Percentiles rank a stretch among this genome's conserved stretches.
These are phyloP conservation scores for Morpho helenor DNA, from an alignment of 2,888 invertebrate genomes.

Conservation along the genomic window DNA sequence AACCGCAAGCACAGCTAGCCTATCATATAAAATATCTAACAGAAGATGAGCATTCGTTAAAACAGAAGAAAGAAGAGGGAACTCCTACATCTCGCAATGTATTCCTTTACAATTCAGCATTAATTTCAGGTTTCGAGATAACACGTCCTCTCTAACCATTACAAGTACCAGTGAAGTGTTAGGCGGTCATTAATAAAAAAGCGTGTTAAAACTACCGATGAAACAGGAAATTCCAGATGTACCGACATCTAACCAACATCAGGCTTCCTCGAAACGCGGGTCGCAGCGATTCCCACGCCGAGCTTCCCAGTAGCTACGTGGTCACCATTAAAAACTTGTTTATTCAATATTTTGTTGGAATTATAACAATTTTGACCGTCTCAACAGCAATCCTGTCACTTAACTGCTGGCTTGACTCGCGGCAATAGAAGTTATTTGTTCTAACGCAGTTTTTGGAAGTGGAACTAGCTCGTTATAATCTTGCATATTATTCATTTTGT, in stretches of 20 bases:
- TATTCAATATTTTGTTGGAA: slow-evolving; percentile 21
- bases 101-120: no score
- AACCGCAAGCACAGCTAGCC: no score
- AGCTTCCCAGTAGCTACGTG: slow-evolving; percentile 21
- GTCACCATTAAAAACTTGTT: slow-evolving; percentile 25
- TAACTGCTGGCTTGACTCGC: slow-evolving; percentile 13
- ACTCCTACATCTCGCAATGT: no score
- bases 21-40: no score
- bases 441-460: slow-evolving; percentile 1
- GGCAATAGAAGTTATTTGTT: slow-evolving; percentile 5
- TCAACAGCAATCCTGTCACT: slow-evolving; percentile 13
- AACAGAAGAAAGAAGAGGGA: no score
- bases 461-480: not conserved
- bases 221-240: slow-evolving; percentile 21
- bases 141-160: no score
- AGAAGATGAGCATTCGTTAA: no score
- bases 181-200: not conserved
- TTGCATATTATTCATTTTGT: not conserved
- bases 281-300: slow-evolving; percentile 23
- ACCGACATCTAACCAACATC: slow-evolving; percentile 3
- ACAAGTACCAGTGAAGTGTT: not conserved
- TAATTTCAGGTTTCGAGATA: no score
- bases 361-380: slow-evolving; percentile 16
- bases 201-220: not conserved
- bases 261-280: slow-evolving; percentile 21